Evolutionary conservation across 2,113 vertebrate species (phyloP), one percentile per base, ranked within the genome.

Genomic region (Brachypodius melanocephalos): DNA sequence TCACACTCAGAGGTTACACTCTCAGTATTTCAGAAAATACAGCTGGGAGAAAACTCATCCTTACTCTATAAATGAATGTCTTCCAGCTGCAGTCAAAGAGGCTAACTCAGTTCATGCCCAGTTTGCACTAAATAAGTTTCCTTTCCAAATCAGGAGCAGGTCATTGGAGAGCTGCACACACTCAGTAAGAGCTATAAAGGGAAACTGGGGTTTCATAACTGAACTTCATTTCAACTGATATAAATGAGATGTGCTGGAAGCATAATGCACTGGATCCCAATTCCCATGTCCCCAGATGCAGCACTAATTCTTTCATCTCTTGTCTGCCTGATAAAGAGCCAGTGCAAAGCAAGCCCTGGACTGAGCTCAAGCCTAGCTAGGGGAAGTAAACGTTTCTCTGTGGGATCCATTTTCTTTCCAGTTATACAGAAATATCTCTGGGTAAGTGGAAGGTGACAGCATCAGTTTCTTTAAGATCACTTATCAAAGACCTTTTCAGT

Each of bases 141-240:
- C 63, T 59, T 88, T 85, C 68, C 63, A 71, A 89, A 95, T 76
- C 82, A 94, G 68, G 88, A 91, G 46, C 89, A 91, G 88, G 76
- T 43, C 90, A 59, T 78, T 66, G 75, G 68, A 95, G 85, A 95
- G 75, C 78, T 91, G 26, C 81, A 85, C 34, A 46, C 3, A 2
- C 58, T 66, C 4, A 3, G 8, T 29, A 75, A 82, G 42, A 77
- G 68, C 88, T 93, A 63, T 73, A 91, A 91, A 36, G 45, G 85
- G 88, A 89, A 94, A 71, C 31, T 8, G 43, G 46, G 36, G 45
- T 89, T 93, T 94, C n/a, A 0, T 51, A 90, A 88, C 54, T n/a
- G 62, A 96, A 58, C 65, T 93, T 74, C 55, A 55, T 65, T 85
- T 73, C 87, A 81, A 5, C 72, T 40, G 38, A 34, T 55, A 89